Conservation (phyloP, 2,888 invertebrate genomes). For the Cataglyphis altisquamis region DNA sequence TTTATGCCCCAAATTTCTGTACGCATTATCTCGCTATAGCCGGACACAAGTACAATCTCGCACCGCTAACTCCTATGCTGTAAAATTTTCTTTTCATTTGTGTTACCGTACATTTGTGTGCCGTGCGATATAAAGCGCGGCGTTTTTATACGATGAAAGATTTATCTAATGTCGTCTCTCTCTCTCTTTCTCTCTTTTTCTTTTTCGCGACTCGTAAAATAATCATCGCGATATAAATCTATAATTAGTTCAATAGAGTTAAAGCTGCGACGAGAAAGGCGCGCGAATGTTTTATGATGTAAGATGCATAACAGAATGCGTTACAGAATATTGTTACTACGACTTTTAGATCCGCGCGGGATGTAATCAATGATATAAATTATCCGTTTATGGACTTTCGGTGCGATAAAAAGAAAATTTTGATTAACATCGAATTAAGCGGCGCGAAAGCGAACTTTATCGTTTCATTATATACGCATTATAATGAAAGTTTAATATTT, state of each 20-base stretch:
- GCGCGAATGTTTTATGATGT: not conserved
- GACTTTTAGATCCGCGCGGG: not conserved
- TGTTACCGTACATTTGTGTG: not conserved
- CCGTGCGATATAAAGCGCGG: not conserved
- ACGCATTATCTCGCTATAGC: conserved; percentile 15
- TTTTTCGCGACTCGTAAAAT: not conserved
- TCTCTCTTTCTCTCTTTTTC: no score
- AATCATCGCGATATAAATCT: not conserved
- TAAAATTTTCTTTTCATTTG: conserved; percentile 19
- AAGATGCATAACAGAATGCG: not conserved
- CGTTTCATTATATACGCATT: not conserved
- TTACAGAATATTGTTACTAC: not conserved
- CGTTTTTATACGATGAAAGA: not conserved
- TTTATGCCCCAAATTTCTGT: conserved; percentile 52
- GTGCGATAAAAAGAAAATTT: conserved; percentile 32
- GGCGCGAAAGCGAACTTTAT: not conserved
- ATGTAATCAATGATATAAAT: conserved; percentile 14
- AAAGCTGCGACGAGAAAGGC: not conserved
- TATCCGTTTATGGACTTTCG: not conserved
- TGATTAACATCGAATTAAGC: conserved; percentile 6
- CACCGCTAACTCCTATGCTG: not conserved
- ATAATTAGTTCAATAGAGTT: not conserved
- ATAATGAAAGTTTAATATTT: conserved; percentile 4
- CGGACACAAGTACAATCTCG: conserved; percentile 33
- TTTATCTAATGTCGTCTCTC: not conserved